Evolutionary conservation across 2,888 invertebrate species (phyloP), one percentile per base, ranked within the genome.

Genomic region (Phorcus lineatus): DNA sequence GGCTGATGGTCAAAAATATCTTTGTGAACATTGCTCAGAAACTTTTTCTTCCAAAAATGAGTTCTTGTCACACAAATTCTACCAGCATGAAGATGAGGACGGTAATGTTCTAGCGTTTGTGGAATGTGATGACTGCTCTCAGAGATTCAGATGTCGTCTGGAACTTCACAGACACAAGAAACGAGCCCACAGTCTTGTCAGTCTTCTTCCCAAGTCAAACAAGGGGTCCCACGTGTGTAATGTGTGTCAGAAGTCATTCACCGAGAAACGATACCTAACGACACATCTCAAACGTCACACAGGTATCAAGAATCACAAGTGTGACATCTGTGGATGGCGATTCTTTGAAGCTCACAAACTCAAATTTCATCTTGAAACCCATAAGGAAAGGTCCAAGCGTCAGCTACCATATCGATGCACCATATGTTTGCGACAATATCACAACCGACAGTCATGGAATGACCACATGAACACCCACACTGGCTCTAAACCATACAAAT

Each of bases 401-500:
- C 80, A 81, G 36, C 62, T 86, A 36, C 86, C 85, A 11, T 85
- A 85, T 62, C 19, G 19, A 16, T 86, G 86, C 54, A 11, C 24
- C 2, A 31, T 81, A 13, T 88, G 88, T 76, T 66, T 66, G 19
- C 80, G 80, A 22, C 79, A 83, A 28, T 88, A 87, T 80, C 74
- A 80, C 74, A 86, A 85, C 67, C 62, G 77, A 22, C 79, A 83
- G 6, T 70, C 80, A 3, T 80, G 84, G 81, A 66, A 52, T 11
- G 87, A 88, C 76, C 88, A 88, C 66, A 81, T 82, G 79, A 88
- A 88, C 80, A 84, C 80, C 24, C 88, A 88, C 77, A 84, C 85
- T 9, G 88, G 88, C 1, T 67, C 78, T n/a, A 81, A 81, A 31
- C 88, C 88, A 0, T 86, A 81, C 77, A 77, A 77, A 67, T 88